Base-by-base conservation (phyloP, 1,140 invertebrate species). In the Phortica variegata region DNA sequence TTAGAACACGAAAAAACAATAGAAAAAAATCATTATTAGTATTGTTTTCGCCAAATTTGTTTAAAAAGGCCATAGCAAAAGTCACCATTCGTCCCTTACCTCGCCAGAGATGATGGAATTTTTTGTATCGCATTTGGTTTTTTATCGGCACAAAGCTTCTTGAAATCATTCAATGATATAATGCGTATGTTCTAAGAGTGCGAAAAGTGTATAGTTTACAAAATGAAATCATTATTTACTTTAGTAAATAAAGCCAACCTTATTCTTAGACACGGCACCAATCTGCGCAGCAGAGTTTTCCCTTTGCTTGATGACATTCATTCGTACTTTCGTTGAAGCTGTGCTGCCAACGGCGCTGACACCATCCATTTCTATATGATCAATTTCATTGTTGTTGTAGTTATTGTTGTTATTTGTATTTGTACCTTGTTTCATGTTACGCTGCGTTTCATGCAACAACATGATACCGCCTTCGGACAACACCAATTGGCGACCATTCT, bases 381-480 rank as follows among this genome's bases (percentile, higher is more conserved):
- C n/a, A n/a, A n/a, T 38, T 21, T 21, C 41, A 34, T 43, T 54
- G n/a, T 41, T 54, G 21, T 52, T 57, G 46, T 48, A 49, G 46
- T 29, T 54, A 51, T 44, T 58, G 23, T 34, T 50, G 18, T 32
- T 20, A 38, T 55, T 73, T 1, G 50, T 45, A 32, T 51, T 53
- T 26, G 54, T 38, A 17, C 47, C 37, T 9, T 60, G 50, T 36
- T 73, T 73, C 6, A n/a, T n/a, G n/a, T n/a, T n/a, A n/a, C n/a
- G n/a, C n/a, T n/a, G n/a, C 15, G 71, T 69, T 56, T 78, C 74
- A 51, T 88, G 87, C 51, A 90, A 71, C 4, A 87, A 83, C 57
- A 89, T 78, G 63, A 89, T 89, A 13, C 89, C 88, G 42, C 87
- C 87, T 70, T 90, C 85, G 56, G 89, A 91, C 37, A 91, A 77